A percentile compares a stretch with the other conserved stretches of the same genome.
These are phyloP conservation scores for Pipra filicauda DNA, from an alignment of 2,113 vertebrate genomes.

Conservation along the genomic window DNA sequence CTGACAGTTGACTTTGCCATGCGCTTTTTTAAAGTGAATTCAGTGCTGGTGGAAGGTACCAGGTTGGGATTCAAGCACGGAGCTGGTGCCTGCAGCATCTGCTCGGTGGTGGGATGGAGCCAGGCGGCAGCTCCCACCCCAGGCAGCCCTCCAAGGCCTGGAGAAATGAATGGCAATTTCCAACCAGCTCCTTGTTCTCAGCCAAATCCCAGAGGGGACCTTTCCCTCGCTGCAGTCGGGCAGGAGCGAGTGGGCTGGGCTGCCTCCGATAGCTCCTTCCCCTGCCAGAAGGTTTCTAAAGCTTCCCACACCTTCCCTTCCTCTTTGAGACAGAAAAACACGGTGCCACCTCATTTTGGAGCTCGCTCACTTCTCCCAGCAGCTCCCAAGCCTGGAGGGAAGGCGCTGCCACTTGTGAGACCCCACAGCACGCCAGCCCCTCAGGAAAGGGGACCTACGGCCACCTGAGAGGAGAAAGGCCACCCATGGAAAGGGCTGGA, in stretches of 20 bases:
- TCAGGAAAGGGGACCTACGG: neutral
- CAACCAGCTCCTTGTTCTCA: slow-evolving; percentile 23
- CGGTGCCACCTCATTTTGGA: neutral
- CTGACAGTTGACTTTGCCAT: neutral
- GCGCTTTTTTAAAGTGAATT: neutral
- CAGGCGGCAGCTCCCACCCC: neutral
- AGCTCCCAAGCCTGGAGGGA: neutral
- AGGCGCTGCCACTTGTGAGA: slow-evolving; percentile 7
- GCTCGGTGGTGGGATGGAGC: neutral
- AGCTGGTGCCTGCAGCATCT: neutral
- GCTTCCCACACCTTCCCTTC: slow-evolving; percentile 62
- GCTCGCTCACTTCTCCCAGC: neutral
- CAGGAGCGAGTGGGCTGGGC: slow-evolving; percentile 49
- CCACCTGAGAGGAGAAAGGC: slow-evolving; percentile 9
- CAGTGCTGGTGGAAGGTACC: slow-evolving; percentile 48
- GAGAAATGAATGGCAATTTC: slow-evolving; percentile 14
- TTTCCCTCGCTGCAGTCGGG: slow-evolving; percentile 28
- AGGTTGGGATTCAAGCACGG: neutral
- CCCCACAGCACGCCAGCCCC: neutral
- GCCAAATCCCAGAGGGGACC: slow-evolving; percentile 36
- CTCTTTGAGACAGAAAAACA: slow-evolving; percentile 44
- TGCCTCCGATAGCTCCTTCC: slow-evolving; percentile 39
- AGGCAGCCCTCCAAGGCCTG: neutral
- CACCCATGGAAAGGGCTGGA: neutral
- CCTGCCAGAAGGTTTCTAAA: slow-evolving; percentile 54